Base-by-base conservation (phyloP, 2,888 invertebrate genomes). In the Epiblema foenella region DNA sequence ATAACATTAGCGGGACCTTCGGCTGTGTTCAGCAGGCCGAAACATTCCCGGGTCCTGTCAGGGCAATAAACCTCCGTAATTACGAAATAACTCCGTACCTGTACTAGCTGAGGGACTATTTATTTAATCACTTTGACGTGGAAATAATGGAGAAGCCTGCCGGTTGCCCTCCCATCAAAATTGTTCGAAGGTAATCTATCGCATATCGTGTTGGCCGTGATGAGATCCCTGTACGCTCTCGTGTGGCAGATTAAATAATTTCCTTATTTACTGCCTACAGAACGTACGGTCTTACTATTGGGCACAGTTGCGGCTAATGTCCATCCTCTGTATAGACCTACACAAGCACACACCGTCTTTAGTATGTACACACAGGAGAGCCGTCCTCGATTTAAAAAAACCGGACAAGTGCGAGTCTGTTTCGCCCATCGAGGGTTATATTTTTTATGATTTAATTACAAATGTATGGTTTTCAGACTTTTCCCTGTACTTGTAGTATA, bases 101-200 rank as follows among this genome's bases (percentile, higher is more conserved):
- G 84, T 81, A 82, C 77, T 74, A 77, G 74, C 77, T 79, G 79
- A 82, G 85, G 86, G 87, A 89, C 90, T 91, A 91, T 93, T 93
- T 93, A 93, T 91, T 91, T 93, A 93, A 93, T 92, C 91, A 91
- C 91, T 91, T 91, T 93, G 92, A 91, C 90, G 88, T 86, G 87
- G 84, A 91, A 92, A 93, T 92, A 91, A 92, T 91, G 88, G 86
- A 80, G 82, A 83, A 78, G 79, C 81, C 79, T 75, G 73, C 76
- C 77, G 80, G 80, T 82, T 78, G 79, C 80, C 79, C 81, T 77
- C 82, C 84, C 86, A 86, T 88, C 89, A 86, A 86, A 87, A 88
- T 86, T 84, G 85, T 86, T 82, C 68, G 76, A 77, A 76, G 75
- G 79, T 76, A 80, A 80, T 81, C 79, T 89, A 87, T 89, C 84